Percentiles rank a stretch among this genome's conserved stretches.
Conservation (phyloP, 2,888 invertebrate species). For the Ellobium chinense region DNA sequence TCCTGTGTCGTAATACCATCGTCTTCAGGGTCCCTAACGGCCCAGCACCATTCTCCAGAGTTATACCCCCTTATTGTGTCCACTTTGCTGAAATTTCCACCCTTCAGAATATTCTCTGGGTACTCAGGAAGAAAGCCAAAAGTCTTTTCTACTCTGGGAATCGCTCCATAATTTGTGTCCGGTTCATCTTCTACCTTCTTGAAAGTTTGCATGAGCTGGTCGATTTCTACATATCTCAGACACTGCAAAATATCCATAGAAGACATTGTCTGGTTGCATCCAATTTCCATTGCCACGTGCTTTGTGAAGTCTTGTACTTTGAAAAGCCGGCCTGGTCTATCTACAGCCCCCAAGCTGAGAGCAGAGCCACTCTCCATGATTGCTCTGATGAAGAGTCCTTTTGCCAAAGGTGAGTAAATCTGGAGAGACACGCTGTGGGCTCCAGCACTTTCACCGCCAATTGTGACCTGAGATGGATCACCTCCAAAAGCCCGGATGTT, state of each 20-base stretch:
- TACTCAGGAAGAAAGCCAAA: conserved; percentile 35
- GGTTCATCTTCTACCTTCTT: not conserved
- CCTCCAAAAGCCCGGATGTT: conserved; percentile 6
- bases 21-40: not conserved
- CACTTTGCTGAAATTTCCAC: conserved; percentile 7
- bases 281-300: not conserved
- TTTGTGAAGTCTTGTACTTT: not conserved
- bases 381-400: not conserved
- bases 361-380: conserved; percentile 2
- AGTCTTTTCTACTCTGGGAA: conserved; percentile 23
- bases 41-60: not conserved
- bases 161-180: no score
- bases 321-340: not conserved
- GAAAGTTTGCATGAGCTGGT: not conserved
- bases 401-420: not conserved
- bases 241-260: not conserved
- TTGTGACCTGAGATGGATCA: not conserved
- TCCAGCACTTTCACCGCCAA: conserved; percentile 19
- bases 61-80: conserved; percentile 18
- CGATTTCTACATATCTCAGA: not conserved
- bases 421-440: conserved; percentile 1
- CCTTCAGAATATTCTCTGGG: not conserved
- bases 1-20: conserved; percentile 11
- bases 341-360: not conserved
- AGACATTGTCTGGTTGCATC: not conserved